phyloP scores from a whole-genome alignment of 2,113 vertebrate genomes.

The Colossoma macropomum region DNA sequence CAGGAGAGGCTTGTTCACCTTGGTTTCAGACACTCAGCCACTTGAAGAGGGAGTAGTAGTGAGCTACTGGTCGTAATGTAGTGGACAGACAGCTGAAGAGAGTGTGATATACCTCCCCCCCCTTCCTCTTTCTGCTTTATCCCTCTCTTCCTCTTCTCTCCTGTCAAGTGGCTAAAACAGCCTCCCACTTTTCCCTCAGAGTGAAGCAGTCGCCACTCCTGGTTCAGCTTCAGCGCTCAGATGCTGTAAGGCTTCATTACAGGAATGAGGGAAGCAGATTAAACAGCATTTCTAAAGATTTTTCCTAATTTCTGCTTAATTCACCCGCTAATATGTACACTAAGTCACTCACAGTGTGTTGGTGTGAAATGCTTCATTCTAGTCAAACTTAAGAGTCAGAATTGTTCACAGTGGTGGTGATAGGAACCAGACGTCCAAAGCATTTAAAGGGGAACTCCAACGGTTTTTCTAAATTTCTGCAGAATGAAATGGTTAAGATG shows the following conservation, averaged over 20 bases:
- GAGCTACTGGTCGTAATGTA: not conserved
- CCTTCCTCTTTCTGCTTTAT: not conserved
- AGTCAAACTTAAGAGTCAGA: not conserved
- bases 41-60: not conserved
- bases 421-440: too few species aligned
- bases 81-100: not conserved
- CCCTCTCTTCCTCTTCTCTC: not conserved
- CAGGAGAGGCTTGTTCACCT: conserved; percentile 77
- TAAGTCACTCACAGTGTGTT: not conserved
- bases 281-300: not conserved
- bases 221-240: not conserved
- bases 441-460: too few species aligned
- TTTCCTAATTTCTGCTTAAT: not conserved
- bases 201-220: not conserved
- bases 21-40: conserved; percentile 63
- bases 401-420: not conserved
- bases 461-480: too few species aligned
- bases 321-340: not conserved
- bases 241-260: not conserved
- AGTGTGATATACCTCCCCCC: not conserved
- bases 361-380: not conserved
- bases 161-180: conserved; percentile 10
- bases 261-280: not conserved
- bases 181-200: not conserved
- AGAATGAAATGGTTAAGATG: too few species aligned